Evolutionary conservation across 2,113 vertebrate species (phyloP).

Genomic region (Cercocebus atys): DNA sequence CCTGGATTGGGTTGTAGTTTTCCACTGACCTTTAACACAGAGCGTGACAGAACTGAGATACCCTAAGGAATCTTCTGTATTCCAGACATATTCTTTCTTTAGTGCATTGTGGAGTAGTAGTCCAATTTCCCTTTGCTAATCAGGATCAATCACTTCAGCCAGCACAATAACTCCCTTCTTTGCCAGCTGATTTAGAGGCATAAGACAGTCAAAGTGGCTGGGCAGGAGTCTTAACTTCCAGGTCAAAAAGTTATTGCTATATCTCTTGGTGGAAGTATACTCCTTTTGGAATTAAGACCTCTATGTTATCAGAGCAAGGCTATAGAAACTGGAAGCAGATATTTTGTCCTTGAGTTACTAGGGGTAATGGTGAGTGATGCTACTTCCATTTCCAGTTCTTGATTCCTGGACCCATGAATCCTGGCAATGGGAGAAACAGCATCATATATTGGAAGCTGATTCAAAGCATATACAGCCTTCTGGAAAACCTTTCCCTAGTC

Average conservation of each 20-base stretch:
- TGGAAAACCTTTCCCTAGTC: not conserved
- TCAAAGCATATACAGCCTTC: not conserved
- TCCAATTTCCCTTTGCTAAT: not conserved
- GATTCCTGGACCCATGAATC: not conserved
- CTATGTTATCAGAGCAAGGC: not conserved
- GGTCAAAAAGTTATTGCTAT: not conserved
- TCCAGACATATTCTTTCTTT: not conserved
- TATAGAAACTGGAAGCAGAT: not conserved
- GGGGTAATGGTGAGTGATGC: not conserved
- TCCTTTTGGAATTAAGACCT: not conserved
- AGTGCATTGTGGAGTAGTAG: not conserved
- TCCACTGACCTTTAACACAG: not conserved
- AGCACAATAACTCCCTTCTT: no score
- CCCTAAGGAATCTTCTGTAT: not conserved
- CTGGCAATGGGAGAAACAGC: not conserved
- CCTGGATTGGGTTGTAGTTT: not conserved
- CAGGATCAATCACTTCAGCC: no score
- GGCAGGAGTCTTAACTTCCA: not conserved
- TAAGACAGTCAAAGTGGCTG: not conserved
- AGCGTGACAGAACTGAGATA: not conserved
- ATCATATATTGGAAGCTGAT: not conserved
- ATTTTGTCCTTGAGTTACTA: not conserved
- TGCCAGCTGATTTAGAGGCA: not conserved
- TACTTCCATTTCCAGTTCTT: not conserved
- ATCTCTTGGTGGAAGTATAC: not conserved